Evolutionary conservation across 2,797 vertebrate species (phyloP).

Genomic region (Lepus oiostolus): DNA sequence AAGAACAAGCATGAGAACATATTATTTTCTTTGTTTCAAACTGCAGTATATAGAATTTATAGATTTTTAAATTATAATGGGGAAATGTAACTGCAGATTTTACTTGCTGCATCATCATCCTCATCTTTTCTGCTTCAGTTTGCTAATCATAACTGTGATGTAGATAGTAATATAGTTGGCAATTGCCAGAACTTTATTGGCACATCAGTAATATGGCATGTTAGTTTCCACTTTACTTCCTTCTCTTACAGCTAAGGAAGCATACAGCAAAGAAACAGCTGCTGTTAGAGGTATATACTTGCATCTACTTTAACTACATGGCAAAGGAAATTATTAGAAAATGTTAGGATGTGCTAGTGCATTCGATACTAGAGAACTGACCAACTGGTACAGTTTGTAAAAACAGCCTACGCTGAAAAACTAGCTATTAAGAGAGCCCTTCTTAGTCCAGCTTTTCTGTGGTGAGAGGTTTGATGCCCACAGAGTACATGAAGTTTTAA

Average conservation of each 20-base stretch:
- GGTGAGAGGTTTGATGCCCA: not conserved
- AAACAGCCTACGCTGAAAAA: not conserved
- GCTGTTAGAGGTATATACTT: not conserved
- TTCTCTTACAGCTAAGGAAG: not conserved
- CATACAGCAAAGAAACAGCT: not conserved
- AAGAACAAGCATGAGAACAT: slow-evolving; percentile 50
- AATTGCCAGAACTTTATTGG: slow-evolving; percentile 24
- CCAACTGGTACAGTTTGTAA: not conserved
- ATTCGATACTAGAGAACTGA: not conserved
- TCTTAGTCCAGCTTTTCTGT: not conserved
- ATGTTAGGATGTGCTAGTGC: not conserved
- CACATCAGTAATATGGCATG: not conserved
- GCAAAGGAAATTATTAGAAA: slow-evolving; percentile 21
- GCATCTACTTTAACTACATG: not conserved
- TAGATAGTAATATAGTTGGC: not conserved
- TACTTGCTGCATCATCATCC: not conserved
- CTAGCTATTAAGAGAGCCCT: not conserved
- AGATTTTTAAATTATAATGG: slow-evolving; percentile 42
- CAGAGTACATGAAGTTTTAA: not conserved
- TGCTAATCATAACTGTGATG: not conserved
- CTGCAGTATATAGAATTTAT: not conserved
- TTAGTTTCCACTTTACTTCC: not conserved
- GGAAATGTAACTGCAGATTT: not conserved
- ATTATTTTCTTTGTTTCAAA: slow-evolving; percentile 44
- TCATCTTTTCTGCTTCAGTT: slow-evolving; percentile 13